Evolutionary conservation across 35 echinoderm and acorn worm genomes (phyloP).

Genomic region (Eucidaris tribuloides): DNA sequence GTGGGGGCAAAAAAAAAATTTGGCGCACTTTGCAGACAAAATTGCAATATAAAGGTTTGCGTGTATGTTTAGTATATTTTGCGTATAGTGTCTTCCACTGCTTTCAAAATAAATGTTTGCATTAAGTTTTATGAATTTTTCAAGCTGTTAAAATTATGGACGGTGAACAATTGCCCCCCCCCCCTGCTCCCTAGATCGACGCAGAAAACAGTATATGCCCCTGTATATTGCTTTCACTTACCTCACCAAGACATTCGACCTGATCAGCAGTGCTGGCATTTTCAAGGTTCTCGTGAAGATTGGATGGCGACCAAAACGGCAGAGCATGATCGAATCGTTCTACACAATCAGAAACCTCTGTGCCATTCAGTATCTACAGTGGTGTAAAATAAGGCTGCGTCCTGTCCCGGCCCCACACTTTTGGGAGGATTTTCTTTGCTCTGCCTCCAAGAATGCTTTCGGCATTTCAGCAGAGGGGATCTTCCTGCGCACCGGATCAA

Average conservation of each 20-base stretch:
- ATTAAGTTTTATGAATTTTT: no score
- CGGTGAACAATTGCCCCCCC: no score
- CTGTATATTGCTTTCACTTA: constrained; percentile 61
- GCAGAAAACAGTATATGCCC: constrained; percentile 16
- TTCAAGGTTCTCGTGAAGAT: constrained; percentile 41
- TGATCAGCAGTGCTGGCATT: constrained; percentile 34
- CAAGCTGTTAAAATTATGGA: no score
- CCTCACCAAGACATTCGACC: constrained; percentile 69
- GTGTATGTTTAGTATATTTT: no score
- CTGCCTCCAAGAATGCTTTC: background rate
- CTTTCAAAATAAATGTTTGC: no score
- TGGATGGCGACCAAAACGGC: constrained; percentile 36
- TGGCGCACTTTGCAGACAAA: no score
- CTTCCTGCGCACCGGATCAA: constrained; percentile 20
- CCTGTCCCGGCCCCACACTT: background rate
- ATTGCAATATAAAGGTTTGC: no score
- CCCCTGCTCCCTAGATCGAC: constrained; percentile 38
- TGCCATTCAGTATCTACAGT: constrained; percentile 18
- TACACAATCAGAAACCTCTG: constrained; percentile 25
- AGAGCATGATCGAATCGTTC: constrained; percentile 3
- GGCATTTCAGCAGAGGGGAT: background rate
- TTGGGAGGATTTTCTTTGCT: constrained; percentile 22
- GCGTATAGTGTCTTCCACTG: no score
- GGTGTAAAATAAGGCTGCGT: constrained; percentile 45
- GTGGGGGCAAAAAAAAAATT: no score